phyloP scores from a whole-genome alignment of 2,888 invertebrate species.

The Caenorhabditis becei region DNA sequence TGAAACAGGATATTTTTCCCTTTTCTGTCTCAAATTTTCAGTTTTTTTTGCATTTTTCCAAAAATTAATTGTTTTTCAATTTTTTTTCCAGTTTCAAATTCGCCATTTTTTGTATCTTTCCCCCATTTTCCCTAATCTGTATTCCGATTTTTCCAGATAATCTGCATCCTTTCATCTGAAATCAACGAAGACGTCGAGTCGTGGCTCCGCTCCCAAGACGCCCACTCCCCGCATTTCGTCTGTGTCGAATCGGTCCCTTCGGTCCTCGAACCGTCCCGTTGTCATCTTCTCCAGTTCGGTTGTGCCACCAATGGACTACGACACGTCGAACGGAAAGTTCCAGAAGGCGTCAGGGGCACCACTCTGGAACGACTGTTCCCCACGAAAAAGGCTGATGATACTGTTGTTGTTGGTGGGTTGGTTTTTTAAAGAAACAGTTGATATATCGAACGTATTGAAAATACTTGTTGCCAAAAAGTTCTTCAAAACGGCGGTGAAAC shows the following conservation, averaged over 20 bases:
- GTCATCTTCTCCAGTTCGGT: slow-evolving; percentile 56
- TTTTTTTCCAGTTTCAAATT: too few relatives aligned
- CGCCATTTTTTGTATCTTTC: too few relatives aligned
- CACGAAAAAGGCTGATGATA: slow-evolving; percentile 15
- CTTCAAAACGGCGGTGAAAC: too few relatives aligned
- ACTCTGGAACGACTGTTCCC: slow-evolving; percentile 42
- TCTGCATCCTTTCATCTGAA: slow-evolving; percentile 53
- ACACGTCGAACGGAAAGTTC: slow-evolving; percentile 29
- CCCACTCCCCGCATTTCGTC: slow-evolving; percentile 39
- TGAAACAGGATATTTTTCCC: too few relatives aligned
- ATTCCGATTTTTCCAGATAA: slow-evolving; percentile 30
- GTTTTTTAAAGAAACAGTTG: not conserved
- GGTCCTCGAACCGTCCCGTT: slow-evolving; percentile 27
- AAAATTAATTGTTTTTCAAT: too few relatives aligned
- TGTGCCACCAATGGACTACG: slow-evolving; percentile 56
- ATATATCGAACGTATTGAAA: too few relatives aligned
- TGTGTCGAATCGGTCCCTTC: slow-evolving; percentile 47
- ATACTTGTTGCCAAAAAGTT: too few relatives aligned
- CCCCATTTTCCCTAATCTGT: too few relatives aligned
- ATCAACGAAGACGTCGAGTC: slow-evolving; percentile 53
- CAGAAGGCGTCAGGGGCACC: slow-evolving; percentile 11
- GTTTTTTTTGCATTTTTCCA: too few relatives aligned
- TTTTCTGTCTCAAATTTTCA: too few relatives aligned
- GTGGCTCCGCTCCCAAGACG: slow-evolving; percentile 49
- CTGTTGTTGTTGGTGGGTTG: slow-evolving; percentile 39